These are phyloP conservation scores for Ctenicera cuprea DNA, from an alignment of 2,888 invertebrate species.

Conservation along the genomic window DNA sequence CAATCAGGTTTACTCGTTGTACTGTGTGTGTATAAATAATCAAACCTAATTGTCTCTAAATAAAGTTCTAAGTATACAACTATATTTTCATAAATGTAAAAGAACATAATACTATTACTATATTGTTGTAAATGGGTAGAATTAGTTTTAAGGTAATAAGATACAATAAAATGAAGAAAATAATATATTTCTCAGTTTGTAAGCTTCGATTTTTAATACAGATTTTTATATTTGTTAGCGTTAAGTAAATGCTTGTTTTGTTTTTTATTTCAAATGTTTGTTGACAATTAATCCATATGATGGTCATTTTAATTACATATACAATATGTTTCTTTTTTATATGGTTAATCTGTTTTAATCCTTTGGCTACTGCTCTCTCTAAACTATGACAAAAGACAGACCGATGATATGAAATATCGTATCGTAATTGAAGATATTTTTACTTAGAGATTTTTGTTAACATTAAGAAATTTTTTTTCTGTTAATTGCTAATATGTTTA, in stretches of 20 bases:
- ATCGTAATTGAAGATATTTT: conserved; percentile 35
- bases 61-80: conserved; percentile 35
- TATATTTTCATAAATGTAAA: conserved; percentile 54
- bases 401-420: conserved; percentile 21
- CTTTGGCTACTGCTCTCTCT: conserved; percentile 42
- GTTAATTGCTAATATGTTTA: not conserved
- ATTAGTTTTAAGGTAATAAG: conserved; percentile 21
- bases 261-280: conserved; percentile 37
- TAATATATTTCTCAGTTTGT: conserved; percentile 33
- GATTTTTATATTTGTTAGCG: conserved; percentile 40
- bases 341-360: conserved; percentile 27
- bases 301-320: conserved; percentile 19
- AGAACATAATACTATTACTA: conserved; percentile 41
- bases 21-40: conserved; percentile 26
- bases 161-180: conserved; percentile 30
- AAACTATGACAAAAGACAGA: conserved; percentile 47
- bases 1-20: conserved; percentile 13
- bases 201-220: conserved; percentile 35
- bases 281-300: conserved; percentile 24
- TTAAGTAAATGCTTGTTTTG: conserved; percentile 40
- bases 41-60: conserved; percentile 20
- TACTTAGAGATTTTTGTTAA: conserved; percentile 42
- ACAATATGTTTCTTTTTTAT: conserved; percentile 10
- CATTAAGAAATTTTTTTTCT: conserved; percentile 29
- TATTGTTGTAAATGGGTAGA: conserved; percentile 42